Conservation (phyloP, 1,140 invertebrate genomes). For the Melitaea cinxia region DNA sequence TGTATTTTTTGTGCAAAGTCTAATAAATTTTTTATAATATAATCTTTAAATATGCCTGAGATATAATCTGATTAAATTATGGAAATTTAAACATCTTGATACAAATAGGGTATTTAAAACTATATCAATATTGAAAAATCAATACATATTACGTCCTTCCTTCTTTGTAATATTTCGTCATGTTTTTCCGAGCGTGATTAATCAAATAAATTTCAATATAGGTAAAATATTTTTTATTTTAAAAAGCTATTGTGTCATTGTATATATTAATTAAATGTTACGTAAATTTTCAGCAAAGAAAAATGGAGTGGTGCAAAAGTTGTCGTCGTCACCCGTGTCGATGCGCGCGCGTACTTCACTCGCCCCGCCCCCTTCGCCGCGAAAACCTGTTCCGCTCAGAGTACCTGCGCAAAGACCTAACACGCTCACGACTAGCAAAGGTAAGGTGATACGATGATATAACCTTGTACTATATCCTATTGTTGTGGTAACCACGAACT, state of each 20-base stretch:
- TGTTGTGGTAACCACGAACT: conserved; percentile 1
- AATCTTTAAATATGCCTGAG: too few species aligned
- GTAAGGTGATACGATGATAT: conserved; percentile 45
- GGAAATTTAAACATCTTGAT: too few species aligned
- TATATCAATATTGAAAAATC: too few species aligned
- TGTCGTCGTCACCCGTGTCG: conserved; percentile 70
- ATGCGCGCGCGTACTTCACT: conserved; percentile 63
- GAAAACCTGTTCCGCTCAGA: conserved; percentile 58
- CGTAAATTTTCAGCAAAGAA: conserved; percentile 67
- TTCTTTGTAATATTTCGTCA: too few species aligned
- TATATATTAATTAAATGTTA: conserved; percentile 11
- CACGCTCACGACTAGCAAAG: conserved; percentile 69
- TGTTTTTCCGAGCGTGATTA: too few species aligned
- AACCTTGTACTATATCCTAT: conserved; percentile 7
- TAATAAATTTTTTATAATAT: too few species aligned
- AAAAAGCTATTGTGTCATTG: background rate
- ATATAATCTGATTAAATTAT: too few species aligned
- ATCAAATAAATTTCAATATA: background rate
- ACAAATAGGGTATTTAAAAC: too few species aligned
- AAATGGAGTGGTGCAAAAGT: conserved; percentile 74
- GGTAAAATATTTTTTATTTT: background rate
- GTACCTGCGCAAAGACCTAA: conserved; percentile 65
- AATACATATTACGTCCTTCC: too few species aligned
- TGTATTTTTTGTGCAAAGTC: too few species aligned
- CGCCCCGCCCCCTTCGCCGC: conserved; percentile 65